Evolutionary conservation across 2,888 invertebrate genomes (phyloP).

Genomic region (Netelia inedita): DNA sequence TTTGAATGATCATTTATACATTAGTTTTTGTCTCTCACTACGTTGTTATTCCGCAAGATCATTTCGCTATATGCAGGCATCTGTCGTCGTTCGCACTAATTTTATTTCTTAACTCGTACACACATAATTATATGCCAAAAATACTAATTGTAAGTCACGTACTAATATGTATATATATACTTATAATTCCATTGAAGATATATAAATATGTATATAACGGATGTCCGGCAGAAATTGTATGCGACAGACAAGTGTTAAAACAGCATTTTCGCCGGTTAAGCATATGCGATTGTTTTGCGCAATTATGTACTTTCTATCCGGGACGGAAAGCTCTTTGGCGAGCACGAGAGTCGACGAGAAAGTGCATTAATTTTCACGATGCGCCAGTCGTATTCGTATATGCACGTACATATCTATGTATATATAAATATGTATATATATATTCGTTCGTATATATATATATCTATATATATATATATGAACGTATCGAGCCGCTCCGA

Average conservation of each 20-base stretch:
- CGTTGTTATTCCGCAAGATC: too few relatives aligned
- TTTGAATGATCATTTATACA: neutral
- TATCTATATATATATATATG: conserved; percentile 9
- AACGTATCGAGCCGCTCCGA: conserved; percentile 41
- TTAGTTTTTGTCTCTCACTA: too few relatives aligned
- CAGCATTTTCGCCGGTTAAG: conserved; percentile 51
- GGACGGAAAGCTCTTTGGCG: conserved; percentile 69
- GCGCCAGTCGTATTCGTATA: conserved; percentile 42
- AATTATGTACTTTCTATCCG: conserved; percentile 73
- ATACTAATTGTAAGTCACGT: too few relatives aligned
- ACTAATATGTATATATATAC: too few relatives aligned
- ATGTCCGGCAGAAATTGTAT: conserved; percentile 58
- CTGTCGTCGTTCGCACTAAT: too few relatives aligned
- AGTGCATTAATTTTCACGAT: conserved; percentile 75
- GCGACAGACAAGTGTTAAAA: conserved; percentile 54
- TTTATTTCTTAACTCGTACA: too few relatives aligned
- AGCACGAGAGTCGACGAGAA: conserved; percentile 72
- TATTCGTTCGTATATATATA: neutral
- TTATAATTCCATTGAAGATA: neutral
- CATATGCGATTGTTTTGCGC: conserved; percentile 68
- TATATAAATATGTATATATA: conserved; percentile 8
- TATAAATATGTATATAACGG: conserved; percentile 32
- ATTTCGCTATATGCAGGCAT: too few relatives aligned
- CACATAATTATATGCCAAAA: too few relatives aligned
- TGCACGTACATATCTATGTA: neutral